phyloP scores from a whole-genome alignment of 2,113 vertebrate species.

The Canis aureus region DNA sequence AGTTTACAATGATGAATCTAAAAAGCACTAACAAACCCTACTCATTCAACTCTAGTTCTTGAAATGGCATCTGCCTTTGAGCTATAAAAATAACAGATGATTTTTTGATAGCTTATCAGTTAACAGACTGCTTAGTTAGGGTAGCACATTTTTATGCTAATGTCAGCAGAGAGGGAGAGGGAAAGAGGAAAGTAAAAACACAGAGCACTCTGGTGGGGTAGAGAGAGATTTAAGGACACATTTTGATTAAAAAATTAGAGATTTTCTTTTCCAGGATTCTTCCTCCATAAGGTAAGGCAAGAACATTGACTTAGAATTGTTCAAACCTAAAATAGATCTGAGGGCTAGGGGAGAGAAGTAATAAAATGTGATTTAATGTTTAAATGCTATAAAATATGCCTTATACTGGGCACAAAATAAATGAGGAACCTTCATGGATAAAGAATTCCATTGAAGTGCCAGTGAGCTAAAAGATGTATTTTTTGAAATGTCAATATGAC shows the following conservation, averaged over 20 bases:
- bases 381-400: conserved; percentile 48
- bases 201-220: background rate
- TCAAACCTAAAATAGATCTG: conserved; percentile 17
- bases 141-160: conserved; percentile 92
- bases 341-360: background rate
- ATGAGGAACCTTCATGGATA: conserved; percentile 14
- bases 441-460: conserved; percentile 36
- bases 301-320: background rate
- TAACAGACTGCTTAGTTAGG: conserved; percentile 93
- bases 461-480: conserved; percentile 49
- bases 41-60: conserved; percentile 90
- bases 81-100: conserved; percentile 94
- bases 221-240: conserved; percentile 22
- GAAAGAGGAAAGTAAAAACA: conserved; percentile 74
- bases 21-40: conserved; percentile 87
- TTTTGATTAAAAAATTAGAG: background rate
- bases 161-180: conserved; percentile 85
- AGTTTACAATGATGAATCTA: conserved; percentile 89
- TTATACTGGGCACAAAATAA: conserved; percentile 46
- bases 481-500: conserved; percentile 63
- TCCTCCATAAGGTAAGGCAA: background rate
- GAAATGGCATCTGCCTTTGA: conserved; percentile 92
- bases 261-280: background rate
- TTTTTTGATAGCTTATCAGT: conserved; percentile 93
- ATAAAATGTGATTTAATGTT: conserved; percentile 23